phyloP scores from a whole-genome alignment of 2,888 invertebrate genomes.

The Alloplasta piceator region DNA sequence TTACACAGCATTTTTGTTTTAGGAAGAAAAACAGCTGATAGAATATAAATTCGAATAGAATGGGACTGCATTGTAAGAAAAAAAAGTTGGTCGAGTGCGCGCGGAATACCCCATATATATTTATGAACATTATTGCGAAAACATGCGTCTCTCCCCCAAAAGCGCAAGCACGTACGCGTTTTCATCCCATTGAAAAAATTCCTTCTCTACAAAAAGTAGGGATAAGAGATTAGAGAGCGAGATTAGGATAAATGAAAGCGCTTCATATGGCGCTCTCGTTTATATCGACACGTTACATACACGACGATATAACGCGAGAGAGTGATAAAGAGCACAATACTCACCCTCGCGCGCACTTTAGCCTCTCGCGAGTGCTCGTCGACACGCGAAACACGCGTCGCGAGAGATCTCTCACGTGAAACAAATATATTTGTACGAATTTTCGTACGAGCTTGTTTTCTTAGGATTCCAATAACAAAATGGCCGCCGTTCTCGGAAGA shows the following conservation, averaged over 20 bases:
- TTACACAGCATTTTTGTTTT: too few relatives aligned
- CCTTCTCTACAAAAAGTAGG: conserved; percentile 1
- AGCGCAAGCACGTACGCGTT: not conserved
- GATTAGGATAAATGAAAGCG: conserved; percentile 38
- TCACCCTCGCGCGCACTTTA: not conserved
- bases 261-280: conserved; percentile 1
- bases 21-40: too few relatives aligned
- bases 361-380: not conserved
- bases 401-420: not conserved
- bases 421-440: conserved; percentile 39
- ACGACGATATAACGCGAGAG: not conserved
- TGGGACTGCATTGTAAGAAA: too few relatives aligned
- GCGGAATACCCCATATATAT: not conserved
- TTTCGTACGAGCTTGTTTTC: conserved; percentile 31
- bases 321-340: not conserved
- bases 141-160: not conserved
- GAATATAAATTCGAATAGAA: too few relatives aligned
- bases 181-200: not conserved
- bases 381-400: not conserved
- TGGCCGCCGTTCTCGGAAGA: conserved; percentile 80
- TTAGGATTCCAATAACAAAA: conserved; percentile 75
- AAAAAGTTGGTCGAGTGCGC: too few relatives aligned
- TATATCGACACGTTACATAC: conserved; percentile 13
- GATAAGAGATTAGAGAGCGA: conserved; percentile 27
- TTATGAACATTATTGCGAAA: not conserved